Evolutionary conservation across 1,140 invertebrate genomes (phyloP), one percentile per base, ranked within the genome.

Genomic region (Polypedilum pembai): DNA sequence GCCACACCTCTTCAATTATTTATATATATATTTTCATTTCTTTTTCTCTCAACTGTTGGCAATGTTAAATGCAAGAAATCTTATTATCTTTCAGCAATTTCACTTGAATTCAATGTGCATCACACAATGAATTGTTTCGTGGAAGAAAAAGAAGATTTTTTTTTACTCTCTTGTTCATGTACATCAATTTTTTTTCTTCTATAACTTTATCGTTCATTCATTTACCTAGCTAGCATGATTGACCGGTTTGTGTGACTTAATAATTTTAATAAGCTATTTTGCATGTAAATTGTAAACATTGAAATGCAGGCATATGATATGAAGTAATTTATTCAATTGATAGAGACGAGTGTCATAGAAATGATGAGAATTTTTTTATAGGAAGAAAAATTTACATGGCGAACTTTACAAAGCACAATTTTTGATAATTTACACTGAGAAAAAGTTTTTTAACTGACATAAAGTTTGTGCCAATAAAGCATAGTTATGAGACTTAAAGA

Each of bases 1-100:
- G 45, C 65, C 65, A 69, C 65, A 69, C 65, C 65, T 69, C 65
- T 69, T 69, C 65, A 69, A 69, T 69, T 69, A 69, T 20, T 69
- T 69, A 69, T 69, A 69, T 56, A 56, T n/a, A 56, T 56, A n/a
- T 56, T n/a, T 56, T n/a, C 45, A 56, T 69, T 18, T 69, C 65
- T 69, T 18, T 69, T 5, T 7, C 8, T 69, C 18, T 18, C 17
- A 69, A 7, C 17, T 69, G 20, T 20, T 66, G 17, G 8, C 65
- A 69, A 69, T 18, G 10, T n/a, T n/a, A n/a, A n/a, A n/a, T n/a
- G 17, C 1, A 18, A 69, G 17, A 69, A 69, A 69, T 18, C 18
- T 69, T 69, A 69, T 69, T 69, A 69, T 69, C 65, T 69, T 21
- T 69, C 45, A 56, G 45, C 45, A 56, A 56, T 56, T 56, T 56